Conservation (phyloP, 1,140 invertebrate species). For the Tachypleus tridentatus region DNA sequence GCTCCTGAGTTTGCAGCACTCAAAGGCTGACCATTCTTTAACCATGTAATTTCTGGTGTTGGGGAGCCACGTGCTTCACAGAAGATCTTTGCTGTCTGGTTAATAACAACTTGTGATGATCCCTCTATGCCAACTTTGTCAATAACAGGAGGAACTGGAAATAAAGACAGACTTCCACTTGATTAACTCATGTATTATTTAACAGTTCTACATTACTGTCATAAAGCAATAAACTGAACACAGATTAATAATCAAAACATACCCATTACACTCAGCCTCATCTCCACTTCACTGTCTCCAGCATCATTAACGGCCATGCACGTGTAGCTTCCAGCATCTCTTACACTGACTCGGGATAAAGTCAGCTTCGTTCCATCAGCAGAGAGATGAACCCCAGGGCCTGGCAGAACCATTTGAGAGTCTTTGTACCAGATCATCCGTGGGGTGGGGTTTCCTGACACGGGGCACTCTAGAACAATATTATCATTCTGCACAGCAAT, state of each 20-base stretch:
- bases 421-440: constrained; percentile 35
- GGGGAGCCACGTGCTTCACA: constrained; percentile 46
- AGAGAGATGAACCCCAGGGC: constrained; percentile 22
- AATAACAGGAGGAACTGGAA: constrained; percentile 17
- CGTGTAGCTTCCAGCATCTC: constrained; percentile 33
- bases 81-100: constrained; percentile 12
- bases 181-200: no score
- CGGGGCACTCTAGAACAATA: constrained; percentile 27
- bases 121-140: constrained; percentile 1
- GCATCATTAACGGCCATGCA: constrained; percentile 34
- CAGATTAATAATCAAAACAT: neutral
- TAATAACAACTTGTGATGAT: neutral
- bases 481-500: constrained; percentile 9
- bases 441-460: constrained; percentile 31
- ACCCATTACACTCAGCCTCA: neutral
- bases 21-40: constrained; percentile 51
- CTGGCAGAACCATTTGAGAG: constrained; percentile 15
- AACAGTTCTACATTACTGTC: no score
- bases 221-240: no score
- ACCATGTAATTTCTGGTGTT: constrained; percentile 62
- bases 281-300: constrained; percentile 24
- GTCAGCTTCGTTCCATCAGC: constrained; percentile 30
- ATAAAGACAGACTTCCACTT: no score
- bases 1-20: constrained; percentile 2
- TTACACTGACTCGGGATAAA: constrained; percentile 19